Base-by-base conservation (phyloP, 2,113 vertebrate species). In the Maylandia zebra region DNA sequence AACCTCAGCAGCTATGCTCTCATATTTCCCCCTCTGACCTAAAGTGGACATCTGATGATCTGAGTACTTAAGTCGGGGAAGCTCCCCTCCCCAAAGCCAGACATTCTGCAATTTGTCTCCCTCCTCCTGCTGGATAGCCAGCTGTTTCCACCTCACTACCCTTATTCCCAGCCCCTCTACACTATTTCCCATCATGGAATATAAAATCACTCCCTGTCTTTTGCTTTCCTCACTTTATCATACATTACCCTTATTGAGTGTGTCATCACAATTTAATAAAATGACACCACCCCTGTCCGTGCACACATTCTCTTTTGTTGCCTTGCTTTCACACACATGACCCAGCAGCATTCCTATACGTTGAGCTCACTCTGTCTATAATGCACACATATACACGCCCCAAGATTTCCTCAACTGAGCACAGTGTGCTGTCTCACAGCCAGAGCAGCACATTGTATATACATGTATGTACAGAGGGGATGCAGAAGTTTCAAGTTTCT, bases 311-410 rank as follows among this genome's bases (percentile, higher is more conserved):
- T 56, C 61, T 66, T 64, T 50, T 71, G 55, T 48, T 83, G 27
- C 48, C 64, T 64, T 48, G 69, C 61, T 91, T 82, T 76, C 53
- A 91, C 52, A 89, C 69, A 76, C 83, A 66, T n/a, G 52, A 82
- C 4, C 82, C 79, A 90, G 48, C 12, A 89, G 86, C 89, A 96
- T 96, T 95, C 95, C 91, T 94, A 81, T 81, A 85, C 55, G 64
- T 64, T 96, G 93, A 95, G 89, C 89, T 95, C 95, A 95, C 78
- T 11, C 84, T 64, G 57, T 95, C 84, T 64, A 74, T 84, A n/a
- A 79, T 50, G 85, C 78, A 84, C 83, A 84, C 61, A 83, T 82
- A 50, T 76, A 88, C 84, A 91, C 41, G 89, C 82, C 85, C 81
- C 24, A 55, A 88, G 86, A 22, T 83, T 83, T 92, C 16, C 82